Evolutionary conservation across 2,888 invertebrate genomes (phyloP).

Genomic region (Morinoia aosen): DNA sequence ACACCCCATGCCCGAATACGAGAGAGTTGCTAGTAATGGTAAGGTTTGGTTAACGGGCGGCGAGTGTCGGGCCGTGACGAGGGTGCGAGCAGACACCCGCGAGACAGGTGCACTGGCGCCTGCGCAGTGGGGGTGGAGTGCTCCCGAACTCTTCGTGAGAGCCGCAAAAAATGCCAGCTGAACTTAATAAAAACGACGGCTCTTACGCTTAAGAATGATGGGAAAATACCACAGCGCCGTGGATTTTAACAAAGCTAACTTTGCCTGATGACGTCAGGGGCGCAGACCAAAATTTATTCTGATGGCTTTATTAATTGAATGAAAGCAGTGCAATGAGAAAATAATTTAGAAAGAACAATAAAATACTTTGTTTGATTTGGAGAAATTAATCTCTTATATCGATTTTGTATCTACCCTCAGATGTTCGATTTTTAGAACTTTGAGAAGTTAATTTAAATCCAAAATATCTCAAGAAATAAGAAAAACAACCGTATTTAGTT

Average conservation of each 20-base stretch:
- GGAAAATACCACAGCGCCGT: background rate
- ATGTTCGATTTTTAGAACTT: too few relatives aligned
- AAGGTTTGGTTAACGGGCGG: background rate
- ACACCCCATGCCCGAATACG: background rate
- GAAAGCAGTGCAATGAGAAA: too few relatives aligned
- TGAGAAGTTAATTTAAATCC: too few relatives aligned
- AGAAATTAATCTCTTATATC: too few relatives aligned
- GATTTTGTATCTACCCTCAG: too few relatives aligned
- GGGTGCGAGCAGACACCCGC: background rate
- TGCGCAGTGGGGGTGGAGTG: background rate
- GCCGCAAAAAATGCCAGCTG: background rate
- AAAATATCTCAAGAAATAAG: background rate
- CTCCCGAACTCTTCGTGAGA: background rate
- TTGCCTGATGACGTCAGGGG: background rate
- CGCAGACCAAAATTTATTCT: background rate
- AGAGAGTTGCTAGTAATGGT: conserved; percentile 28
- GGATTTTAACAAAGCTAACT: background rate
- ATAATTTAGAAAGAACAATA: too few relatives aligned
- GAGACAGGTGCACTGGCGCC: conserved; percentile 25
- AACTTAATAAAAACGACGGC: background rate
- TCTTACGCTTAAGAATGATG: background rate
- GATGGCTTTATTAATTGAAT: background rate
- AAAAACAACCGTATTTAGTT: background rate
- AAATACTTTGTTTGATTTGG: too few relatives aligned
- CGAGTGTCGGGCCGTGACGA: background rate